Base-by-base conservation (phyloP, 1,140 invertebrate genomes). In the Anastrepha obliqua region DNA sequence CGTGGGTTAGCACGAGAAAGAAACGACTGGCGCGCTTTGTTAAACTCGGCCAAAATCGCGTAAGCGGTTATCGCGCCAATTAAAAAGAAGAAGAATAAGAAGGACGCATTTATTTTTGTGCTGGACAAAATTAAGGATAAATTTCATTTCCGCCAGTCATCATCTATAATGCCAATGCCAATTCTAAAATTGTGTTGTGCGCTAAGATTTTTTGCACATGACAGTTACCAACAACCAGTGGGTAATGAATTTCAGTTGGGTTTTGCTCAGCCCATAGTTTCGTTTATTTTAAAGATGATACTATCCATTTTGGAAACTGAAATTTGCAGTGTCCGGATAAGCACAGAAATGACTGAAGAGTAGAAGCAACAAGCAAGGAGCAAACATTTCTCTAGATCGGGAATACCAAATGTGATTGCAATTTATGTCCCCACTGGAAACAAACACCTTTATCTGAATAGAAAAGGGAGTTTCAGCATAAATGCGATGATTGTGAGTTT, bases 401-500 rank as follows among this genome's bases (percentile, higher is more conserved):
- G 81, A 29, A 64, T 88, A 9, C 78, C 78, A 6, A 81, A 81
- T n/a, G 44, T 86, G 9, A 55, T 86, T 17, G 17, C n/a, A 42
- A 86, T 88, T 64, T 64, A 13, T 47, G 29, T 8, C 39, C 60
- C 59, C 13, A 17, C 6, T 11, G 11, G 6, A n/a, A 39, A 86
- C 47, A 60, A 9, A 51, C 6, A 67, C 81, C 39, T 29, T 6
- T 88, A 44, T 65, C 39, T 88, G 5, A 88, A 59, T 65, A 51
- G 60, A n/a, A 86, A 86, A 86, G 59, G 67, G 0, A 67, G 7
- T 62, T 62, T 44, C 62, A 62, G 78, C 3, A 86, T 88, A 42
- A 88, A 88, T 88, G 81, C 81, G 17, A 85, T 65, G 59, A 58
- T 88, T 39, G 81, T 62, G 15, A 62, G 60, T 62, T 62, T 62